Evolutionary conservation across 2,113 vertebrate species (phyloP).

Genomic region (Aegithalos caudatus): DNA sequence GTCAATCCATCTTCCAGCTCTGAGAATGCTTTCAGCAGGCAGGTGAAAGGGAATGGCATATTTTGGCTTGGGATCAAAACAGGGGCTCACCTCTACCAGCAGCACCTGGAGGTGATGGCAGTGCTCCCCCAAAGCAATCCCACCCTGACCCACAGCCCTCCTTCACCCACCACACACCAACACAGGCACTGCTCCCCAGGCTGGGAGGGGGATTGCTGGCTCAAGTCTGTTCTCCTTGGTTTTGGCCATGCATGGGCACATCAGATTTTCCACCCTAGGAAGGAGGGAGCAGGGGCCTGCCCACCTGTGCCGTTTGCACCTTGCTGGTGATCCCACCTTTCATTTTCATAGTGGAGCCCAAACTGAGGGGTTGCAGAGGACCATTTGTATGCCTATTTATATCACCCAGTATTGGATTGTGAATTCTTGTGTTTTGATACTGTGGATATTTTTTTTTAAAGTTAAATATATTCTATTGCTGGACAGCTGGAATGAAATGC

Average conservation of each 20-base stretch:
- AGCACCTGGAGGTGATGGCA: background rate
- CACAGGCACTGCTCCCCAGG: fast-evolving
- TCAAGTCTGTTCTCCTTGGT: background rate
- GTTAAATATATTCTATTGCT: conserved; percentile 26
- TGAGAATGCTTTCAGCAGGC: background rate
- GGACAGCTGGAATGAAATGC: background rate
- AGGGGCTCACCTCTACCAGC: background rate
- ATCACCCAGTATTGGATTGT: background rate
- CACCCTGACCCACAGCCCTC: background rate
- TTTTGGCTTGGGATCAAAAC: background rate
- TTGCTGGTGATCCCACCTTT: background rate
- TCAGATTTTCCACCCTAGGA: background rate
- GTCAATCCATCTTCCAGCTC: background rate
- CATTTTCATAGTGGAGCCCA: background rate
- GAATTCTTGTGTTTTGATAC: conserved; percentile 44
- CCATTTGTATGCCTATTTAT: background rate
- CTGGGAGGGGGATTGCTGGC: fast-evolving
- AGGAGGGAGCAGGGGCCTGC: background rate
- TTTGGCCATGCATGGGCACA: background rate
- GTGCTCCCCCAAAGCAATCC: fast-evolving
- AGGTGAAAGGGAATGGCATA: background rate
- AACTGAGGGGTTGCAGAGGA: background rate
- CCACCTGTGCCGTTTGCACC: background rate
- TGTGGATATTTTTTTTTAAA: background rate
- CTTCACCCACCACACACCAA: background rate